phyloP scores from a whole-genome alignment of 2,888 invertebrate genomes.

The Pecten maximus region DNA sequence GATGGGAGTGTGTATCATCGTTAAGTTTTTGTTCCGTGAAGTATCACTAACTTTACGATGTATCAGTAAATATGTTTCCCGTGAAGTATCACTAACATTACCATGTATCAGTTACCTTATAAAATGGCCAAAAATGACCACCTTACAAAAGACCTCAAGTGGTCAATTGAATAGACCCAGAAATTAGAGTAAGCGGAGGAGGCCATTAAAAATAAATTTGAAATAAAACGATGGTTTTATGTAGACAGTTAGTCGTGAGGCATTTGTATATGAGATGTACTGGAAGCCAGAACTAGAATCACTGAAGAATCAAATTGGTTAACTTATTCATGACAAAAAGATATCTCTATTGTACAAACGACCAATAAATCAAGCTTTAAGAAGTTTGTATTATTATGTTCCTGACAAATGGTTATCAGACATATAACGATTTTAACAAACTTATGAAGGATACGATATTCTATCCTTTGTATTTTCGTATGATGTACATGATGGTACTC shows the following conservation, averaged over 20 bases:
- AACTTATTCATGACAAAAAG: neutral
- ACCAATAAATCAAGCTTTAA: neutral
- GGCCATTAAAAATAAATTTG: neutral
- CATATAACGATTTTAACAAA: neutral
- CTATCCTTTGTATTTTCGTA: neutral
- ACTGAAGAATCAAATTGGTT: neutral
- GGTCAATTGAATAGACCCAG: neutral
- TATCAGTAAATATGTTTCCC: neutral
- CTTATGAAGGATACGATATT: neutral
- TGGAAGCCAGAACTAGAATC: neutral
- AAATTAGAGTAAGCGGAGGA: neutral
- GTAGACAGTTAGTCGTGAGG: neutral
- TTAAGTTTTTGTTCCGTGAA: too few species aligned
- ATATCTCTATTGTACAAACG: neutral
- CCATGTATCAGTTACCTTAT: neutral
- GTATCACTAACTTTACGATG: too few species aligned
- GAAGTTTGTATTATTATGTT: neutral
- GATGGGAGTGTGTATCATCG: too few species aligned
- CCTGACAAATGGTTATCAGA: neutral
- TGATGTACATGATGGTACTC: neutral
- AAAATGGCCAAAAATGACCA: constrained; percentile 26
- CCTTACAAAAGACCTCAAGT: neutral
- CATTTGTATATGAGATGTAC: neutral
- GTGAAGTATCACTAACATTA: neutral
- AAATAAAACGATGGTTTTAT: neutral